Evolutionary conservation across 2,888 invertebrate species (phyloP).

Genomic region (Watsonalla binaria): DNA sequence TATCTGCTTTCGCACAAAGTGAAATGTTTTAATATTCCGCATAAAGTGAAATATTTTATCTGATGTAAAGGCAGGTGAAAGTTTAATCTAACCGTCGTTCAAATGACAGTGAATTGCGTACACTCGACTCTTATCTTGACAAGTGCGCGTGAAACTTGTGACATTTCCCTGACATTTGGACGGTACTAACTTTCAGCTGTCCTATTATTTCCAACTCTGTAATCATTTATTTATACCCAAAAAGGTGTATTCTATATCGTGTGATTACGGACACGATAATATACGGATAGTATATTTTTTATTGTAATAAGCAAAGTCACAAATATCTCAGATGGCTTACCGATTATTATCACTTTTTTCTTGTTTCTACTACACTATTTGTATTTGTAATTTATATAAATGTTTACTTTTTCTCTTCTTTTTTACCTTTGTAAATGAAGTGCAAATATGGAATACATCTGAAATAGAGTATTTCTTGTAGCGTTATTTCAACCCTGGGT

Average conservation of each 20-base stretch:
- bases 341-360: too few relatives aligned
- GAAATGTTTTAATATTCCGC: neutral
- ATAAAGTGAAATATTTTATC: neutral
- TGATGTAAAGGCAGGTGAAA: slow-evolving; percentile 18
- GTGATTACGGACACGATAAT: too few relatives aligned
- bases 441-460: slow-evolving; percentile 17
- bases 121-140: slow-evolving; percentile 36
- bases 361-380: too few relatives aligned
- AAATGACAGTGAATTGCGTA: slow-evolving; percentile 20
- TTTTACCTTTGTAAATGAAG: neutral
- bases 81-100: slow-evolving; percentile 39
- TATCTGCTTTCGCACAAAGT: neutral
- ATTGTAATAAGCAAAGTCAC: neutral
- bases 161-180: slow-evolving; percentile 33
- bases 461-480: slow-evolving; percentile 38
- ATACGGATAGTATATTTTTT: too few relatives aligned
- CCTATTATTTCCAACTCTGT: slow-evolving; percentile 11
- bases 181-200: slow-evolving; percentile 16
- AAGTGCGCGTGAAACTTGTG: slow-evolving; percentile 31
- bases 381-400: neutral
- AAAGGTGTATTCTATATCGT: neutral
- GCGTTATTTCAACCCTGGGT: slow-evolving; percentile 46
- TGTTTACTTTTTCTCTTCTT: neutral
- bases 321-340: too few relatives aligned
- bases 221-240: slow-evolving; percentile 14